A percentile compares a stretch with the other conserved stretches of the same genome.
Conservation (phyloP, 2,113 vertebrate species). For the Malurus elegans region DNA sequence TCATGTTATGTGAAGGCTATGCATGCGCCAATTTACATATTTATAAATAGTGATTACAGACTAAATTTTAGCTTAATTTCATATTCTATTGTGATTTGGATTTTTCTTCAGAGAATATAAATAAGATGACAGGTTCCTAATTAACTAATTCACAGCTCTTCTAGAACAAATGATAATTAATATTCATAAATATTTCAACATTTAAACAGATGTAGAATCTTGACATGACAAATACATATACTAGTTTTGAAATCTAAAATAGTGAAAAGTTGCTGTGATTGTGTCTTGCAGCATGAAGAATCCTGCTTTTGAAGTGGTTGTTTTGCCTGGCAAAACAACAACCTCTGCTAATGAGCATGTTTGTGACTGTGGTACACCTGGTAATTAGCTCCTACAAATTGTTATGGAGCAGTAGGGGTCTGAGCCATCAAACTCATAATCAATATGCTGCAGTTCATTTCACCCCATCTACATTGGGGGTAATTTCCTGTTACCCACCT, state of each 20-base stretch:
- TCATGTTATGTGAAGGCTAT: neutral
- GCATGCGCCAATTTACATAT: neutral
- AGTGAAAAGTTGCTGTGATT: neutral
- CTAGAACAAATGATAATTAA: constrained; percentile 71
- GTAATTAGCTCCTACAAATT: neutral
- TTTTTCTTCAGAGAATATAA: constrained; percentile 69
- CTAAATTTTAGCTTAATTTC: constrained; percentile 52
- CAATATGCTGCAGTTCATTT: neutral
- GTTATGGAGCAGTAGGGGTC: neutral
- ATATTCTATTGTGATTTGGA: constrained; percentile 42
- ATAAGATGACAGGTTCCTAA: constrained; percentile 68
- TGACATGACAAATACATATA: constrained; percentile 35
- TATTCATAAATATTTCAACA: constrained; percentile 66
- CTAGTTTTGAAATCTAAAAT: neutral
- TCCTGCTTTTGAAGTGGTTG: neutral
- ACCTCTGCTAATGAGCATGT: neutral
- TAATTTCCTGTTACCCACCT: neutral
- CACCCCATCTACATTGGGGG: neutral
- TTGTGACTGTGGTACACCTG: neutral
- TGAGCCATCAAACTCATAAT: neutral
- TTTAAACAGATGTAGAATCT: constrained; percentile 50
- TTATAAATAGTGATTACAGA: neutral
- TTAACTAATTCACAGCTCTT: constrained; percentile 67
- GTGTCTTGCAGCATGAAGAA: neutral
- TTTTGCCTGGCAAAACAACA: neutral